Base-by-base conservation (phyloP, 1,140 invertebrate species). In the Leptinotarsa texana region DNA sequence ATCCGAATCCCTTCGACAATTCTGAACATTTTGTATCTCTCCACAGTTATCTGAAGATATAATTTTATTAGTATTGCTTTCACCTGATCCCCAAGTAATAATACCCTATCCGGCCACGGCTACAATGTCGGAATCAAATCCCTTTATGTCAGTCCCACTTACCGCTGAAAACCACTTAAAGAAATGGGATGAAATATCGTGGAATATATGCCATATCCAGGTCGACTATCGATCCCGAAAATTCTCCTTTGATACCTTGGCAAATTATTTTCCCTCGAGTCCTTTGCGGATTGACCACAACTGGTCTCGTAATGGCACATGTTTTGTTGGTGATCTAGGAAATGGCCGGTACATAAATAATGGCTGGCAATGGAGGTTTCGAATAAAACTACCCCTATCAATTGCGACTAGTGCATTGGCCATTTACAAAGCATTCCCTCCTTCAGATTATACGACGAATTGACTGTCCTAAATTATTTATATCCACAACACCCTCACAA, bases 271-370 rank as follows among this genome's bases (percentile, higher is more conserved):
- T 69, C 22, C 48, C 48, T 49, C 6, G 68, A 42, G 68, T 15
- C n/a, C 47, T 69, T 49, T 47, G 13, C 18, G 33, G 22, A 51
- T 49, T 69, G 68, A 69, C 68, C 68, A 69, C 17, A 69, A 48
- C 33, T 69, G 68, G 49, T 22, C 78, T 75, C 72, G 72, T 81
- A 81, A 81, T 78, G 73, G 78, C 78, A 65, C 74, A 77, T 79
- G 79, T 79, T 79, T 77, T 77, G 74, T 62, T 68, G 51, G 76
- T 79, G 79, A 81, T 80, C 79, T 78, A 75, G 79, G 79, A 81
- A 81, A 81, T 81, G 80, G 78, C 72, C 76, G 77, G 68, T 78
- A 78, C 79, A 81, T 81, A 81, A 81, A 81, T 81, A 80, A 80
- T 79, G 79, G 74, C n/a, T 18, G 5, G 15, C 77, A 75, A 73